These are phyloP conservation scores for Cheilosia impressa DNA, from an alignment of 2,888 invertebrate genomes.

Conservation along the genomic window DNA sequence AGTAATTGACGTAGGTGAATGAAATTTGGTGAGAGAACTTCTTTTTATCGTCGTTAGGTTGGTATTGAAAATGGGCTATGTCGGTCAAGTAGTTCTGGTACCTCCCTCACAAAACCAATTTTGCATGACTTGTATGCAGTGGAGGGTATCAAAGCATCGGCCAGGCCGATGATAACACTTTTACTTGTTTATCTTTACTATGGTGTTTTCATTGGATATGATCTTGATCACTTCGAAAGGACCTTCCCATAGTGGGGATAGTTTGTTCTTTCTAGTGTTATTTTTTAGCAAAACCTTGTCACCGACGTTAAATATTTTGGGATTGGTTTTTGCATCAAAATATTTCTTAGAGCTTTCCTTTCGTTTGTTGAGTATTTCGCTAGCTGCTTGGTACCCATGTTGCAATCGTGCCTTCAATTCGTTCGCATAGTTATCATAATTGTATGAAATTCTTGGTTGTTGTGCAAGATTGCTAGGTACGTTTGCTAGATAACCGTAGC, in stretches of 20 bases:
- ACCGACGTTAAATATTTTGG: background rate
- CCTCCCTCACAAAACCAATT: too few relatives aligned
- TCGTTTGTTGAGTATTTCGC: background rate
- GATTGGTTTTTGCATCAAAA: background rate
- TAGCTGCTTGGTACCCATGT: too few relatives aligned
- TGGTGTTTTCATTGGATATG: background rate
- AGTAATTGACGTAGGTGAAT: too few relatives aligned
- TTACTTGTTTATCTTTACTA: background rate
- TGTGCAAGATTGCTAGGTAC: background rate
- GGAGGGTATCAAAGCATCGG: too few relatives aligned
- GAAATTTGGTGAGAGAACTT: too few relatives aligned
- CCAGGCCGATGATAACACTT: too few relatives aligned
- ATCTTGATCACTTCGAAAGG: background rate
- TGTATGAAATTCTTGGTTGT: background rate
- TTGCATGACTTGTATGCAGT: too few relatives aligned
- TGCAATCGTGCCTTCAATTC: too few relatives aligned
- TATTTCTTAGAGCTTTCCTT: background rate
- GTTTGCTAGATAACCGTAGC: constrained; percentile 9
- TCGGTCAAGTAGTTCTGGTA: too few relatives aligned
- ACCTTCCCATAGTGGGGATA: background rate
- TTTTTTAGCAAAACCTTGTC: background rate
- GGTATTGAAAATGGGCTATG: too few relatives aligned
- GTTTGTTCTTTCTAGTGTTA: background rate
- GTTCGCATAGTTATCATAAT: too few relatives aligned
- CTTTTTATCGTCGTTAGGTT: too few relatives aligned